Evolutionary conservation across 1,140 invertebrate genomes (phyloP).

Genomic region (Berghia stephanieae): DNA sequence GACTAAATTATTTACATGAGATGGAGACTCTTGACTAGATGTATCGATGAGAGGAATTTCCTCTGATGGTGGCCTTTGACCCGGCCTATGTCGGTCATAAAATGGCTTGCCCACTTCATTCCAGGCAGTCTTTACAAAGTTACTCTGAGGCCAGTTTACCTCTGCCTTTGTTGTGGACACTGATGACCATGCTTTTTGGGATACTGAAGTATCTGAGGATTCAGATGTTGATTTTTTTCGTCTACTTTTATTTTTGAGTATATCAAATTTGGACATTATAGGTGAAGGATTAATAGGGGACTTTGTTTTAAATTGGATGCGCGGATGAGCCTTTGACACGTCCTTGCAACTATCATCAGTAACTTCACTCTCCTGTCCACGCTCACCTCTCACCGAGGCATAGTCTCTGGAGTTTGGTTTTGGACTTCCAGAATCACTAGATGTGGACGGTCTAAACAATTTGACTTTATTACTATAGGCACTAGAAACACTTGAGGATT

Average conservation of each 20-base stretch:
- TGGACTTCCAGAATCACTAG: neutral
- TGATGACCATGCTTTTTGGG: too few species aligned
- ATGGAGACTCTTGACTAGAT: slow-evolving; percentile 23
- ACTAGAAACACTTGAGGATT: slow-evolving; percentile 44
- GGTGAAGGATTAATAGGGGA: too few species aligned
- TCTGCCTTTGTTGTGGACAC: slow-evolving; percentile 26
- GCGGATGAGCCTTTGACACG: too few species aligned
- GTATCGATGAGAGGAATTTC: slow-evolving; percentile 34
- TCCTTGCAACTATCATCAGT: too few species aligned
- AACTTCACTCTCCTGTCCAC: too few species aligned
- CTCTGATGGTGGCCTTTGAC: slow-evolving; percentile 25
- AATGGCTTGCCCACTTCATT: neutral
- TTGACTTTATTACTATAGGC: slow-evolving; percentile 1
- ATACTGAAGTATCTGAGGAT: too few species aligned
- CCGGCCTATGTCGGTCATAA: slow-evolving; percentile 12
- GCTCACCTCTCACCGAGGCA: neutral
- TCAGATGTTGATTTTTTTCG: too few species aligned
- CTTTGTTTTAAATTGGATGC: too few species aligned
- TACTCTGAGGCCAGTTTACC: slow-evolving; percentile 26
- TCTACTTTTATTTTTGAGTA: too few species aligned
- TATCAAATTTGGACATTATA: too few species aligned
- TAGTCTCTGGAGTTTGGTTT: slow-evolving; percentile 23
- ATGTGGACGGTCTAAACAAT: neutral
- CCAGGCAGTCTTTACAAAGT: neutral
- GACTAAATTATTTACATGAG: slow-evolving; percentile 29